phyloP scores from a whole-genome alignment of 2,888 invertebrate species.

The Ethmia dodecea region DNA sequence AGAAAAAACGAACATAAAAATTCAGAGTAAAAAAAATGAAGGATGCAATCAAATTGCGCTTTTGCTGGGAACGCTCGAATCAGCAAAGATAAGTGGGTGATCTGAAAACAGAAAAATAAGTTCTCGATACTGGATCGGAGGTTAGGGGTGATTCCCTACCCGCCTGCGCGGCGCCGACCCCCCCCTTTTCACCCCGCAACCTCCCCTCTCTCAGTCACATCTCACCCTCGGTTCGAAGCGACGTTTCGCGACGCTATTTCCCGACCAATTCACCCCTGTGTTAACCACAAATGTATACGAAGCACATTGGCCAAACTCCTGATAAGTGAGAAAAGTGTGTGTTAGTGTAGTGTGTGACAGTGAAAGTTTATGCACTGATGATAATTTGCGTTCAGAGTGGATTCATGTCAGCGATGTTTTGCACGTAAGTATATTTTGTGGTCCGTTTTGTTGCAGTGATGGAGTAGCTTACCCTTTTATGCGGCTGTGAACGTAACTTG shows the following conservation, averaged over 20 bases:
- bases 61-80: slow-evolving; percentile 29
- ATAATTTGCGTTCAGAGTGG: slow-evolving; percentile 19
- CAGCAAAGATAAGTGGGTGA: slow-evolving; percentile 43
- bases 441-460: too few species aligned
- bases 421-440: slow-evolving; percentile 33
- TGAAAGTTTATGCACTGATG: slow-evolving; percentile 11
- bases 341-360: slow-evolving; percentile 9
- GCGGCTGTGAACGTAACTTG: too few species aligned
- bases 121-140: slow-evolving; percentile 30
- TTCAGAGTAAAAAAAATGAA: too few species aligned
- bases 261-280: too few species aligned
- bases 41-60: slow-evolving; percentile 37
- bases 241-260: slow-evolving; percentile 24
- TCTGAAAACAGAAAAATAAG: slow-evolving; percentile 50
- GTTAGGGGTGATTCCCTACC: not conserved
- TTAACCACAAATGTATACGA: too few species aligned
- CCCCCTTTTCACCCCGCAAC: slow-evolving; percentile 20
- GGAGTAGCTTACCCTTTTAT: too few species aligned
- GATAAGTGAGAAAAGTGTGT: slow-evolving; percentile 5
- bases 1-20: too few species aligned
- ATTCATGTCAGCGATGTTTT: slow-evolving; percentile 24
- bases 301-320: not conserved
- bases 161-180: slow-evolving; percentile 15
- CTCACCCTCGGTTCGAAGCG: slow-evolving; percentile 29
- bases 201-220: slow-evolving; percentile 38